Percentiles rank a stretch among this genome's conserved stretches.
Evolutionary conservation across 2,113 vertebrate genomes (phyloP).

Genomic region (Salvator merianae): DNA sequence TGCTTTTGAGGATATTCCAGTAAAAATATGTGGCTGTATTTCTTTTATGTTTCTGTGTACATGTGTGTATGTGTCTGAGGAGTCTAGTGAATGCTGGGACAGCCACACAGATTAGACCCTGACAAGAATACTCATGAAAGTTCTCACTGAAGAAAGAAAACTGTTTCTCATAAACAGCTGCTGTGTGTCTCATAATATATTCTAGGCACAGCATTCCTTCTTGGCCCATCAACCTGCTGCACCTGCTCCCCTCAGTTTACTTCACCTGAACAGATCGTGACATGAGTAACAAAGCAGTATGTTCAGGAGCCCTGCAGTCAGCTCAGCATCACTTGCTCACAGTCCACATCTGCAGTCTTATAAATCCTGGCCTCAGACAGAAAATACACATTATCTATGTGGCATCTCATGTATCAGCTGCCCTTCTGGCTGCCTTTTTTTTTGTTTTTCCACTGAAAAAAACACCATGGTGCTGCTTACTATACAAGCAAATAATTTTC

Average conservation of each 20-base stretch:
- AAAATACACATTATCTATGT: conserved; percentile 31
- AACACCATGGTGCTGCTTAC: not conserved
- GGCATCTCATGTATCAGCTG: conserved; percentile 27
- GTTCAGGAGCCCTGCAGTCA: conserved; percentile 12
- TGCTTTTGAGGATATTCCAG: not conserved
- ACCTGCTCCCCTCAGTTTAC: conserved; percentile 60
- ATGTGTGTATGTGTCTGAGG: too few species aligned
- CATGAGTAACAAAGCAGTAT: conserved; percentile 49
- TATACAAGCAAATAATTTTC: conserved; percentile 36
- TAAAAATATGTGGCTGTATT: conserved; percentile 1
- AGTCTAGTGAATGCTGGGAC: conserved; percentile 35
- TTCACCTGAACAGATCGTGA: conserved; percentile 66
- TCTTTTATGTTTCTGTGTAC: not conserved
- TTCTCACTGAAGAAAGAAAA: conserved; percentile 28
- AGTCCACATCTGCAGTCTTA: conserved; percentile 25
- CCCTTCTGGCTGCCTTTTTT: conserved; percentile 33
- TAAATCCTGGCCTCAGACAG: conserved; percentile 27
- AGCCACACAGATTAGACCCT: conserved; percentile 30
- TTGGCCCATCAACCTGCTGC: conserved; percentile 58
- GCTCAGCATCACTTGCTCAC: not conserved
- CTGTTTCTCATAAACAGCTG: conserved; percentile 60
- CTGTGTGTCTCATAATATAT: conserved; percentile 52
- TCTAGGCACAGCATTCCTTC: conserved; percentile 50
- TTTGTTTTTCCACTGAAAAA: conserved; percentile 8
- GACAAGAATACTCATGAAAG: conserved; percentile 51